Percentiles rank a stretch among this genome's conserved stretches.
phyloP scores from a whole-genome alignment of 2,888 invertebrate genomes.

The Oxystoma pomonae region DNA sequence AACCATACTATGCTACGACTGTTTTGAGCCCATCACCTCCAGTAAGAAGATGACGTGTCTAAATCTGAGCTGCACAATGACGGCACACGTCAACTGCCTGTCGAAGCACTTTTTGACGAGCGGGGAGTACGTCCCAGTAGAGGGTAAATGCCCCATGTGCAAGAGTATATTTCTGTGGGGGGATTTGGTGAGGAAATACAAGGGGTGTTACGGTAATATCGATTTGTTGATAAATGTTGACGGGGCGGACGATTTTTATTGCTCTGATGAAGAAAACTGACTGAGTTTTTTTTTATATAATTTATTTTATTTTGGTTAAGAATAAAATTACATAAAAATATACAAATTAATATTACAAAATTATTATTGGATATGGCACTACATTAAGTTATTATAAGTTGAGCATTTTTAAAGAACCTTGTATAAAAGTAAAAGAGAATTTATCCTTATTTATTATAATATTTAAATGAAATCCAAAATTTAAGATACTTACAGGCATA shows the following conservation, averaged over 20 bases:
- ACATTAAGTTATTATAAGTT: too few species aligned
- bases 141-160: slow-evolving; percentile 78
- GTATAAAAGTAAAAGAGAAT: too few species aligned
- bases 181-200: slow-evolving; percentile 70
- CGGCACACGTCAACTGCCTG: slow-evolving; percentile 71
- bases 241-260: slow-evolving; percentile 35
- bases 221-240: slow-evolving; percentile 36
- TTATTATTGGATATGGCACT: too few species aligned
- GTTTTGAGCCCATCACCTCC: slow-evolving; percentile 42
- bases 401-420: too few species aligned
- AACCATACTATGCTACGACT: slow-evolving; percentile 49
- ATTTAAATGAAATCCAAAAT: too few species aligned
- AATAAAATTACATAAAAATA: too few species aligned
- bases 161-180: slow-evolving; percentile 69
- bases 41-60: slow-evolving; percentile 60
- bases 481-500: too few species aligned
- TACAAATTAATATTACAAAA: too few species aligned
- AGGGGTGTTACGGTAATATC: slow-evolving; percentile 53
- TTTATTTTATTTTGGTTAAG: too few species aligned
- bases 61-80: slow-evolving; percentile 59
- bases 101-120: slow-evolving; percentile 60
- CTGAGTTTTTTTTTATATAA: too few species aligned
- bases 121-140: slow-evolving; percentile 74
- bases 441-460: too few species aligned
- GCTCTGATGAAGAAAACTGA: slow-evolving; percentile 36